These are phyloP conservation scores for Phaedon cochleariae DNA, from an alignment of 2,888 invertebrate species.

Conservation along the genomic window DNA sequence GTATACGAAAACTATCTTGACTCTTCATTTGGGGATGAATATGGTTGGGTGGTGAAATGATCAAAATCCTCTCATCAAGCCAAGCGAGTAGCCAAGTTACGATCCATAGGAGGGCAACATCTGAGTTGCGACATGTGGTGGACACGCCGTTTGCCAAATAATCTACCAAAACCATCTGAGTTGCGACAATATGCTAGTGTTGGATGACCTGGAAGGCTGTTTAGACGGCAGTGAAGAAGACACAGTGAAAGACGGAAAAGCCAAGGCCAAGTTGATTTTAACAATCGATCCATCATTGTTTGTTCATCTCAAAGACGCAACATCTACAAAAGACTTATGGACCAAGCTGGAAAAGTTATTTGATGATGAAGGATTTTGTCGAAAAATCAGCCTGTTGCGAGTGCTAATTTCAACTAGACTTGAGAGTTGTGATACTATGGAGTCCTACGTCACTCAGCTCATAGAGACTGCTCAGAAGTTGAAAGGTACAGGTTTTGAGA, in stretches of 20 bases:
- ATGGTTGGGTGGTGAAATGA: too few species aligned
- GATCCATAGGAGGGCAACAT: too few species aligned
- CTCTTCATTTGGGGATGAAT: too few species aligned
- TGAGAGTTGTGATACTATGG: conserved; percentile 43
- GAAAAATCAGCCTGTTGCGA: too few species aligned
- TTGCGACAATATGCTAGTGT: neutral
- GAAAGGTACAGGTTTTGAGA: conserved; percentile 38
- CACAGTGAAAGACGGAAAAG: conserved; percentile 31
- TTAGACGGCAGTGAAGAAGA: neutral
- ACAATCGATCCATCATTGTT: conserved; percentile 39
- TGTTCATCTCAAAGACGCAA: conserved; percentile 43
- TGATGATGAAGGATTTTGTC: conserved; percentile 36
- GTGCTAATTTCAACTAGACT: conserved; percentile 42
- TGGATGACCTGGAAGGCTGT: neutral
- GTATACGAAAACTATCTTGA: too few species aligned
- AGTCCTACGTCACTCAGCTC: conserved; percentile 42
- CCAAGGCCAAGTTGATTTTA: conserved; percentile 45
- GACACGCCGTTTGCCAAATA: too few species aligned
- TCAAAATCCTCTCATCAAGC: too few species aligned
- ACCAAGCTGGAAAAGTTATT: conserved; percentile 32
- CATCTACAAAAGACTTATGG: conserved; percentile 35
- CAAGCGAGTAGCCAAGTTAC: too few species aligned
- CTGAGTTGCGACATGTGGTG: too few species aligned
- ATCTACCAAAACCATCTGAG: too few species aligned
- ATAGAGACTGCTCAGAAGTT: conserved; percentile 42